These are phyloP conservation scores for Drosophila malerkotliana DNA, from an alignment of 1,140 invertebrate species.

Conservation along the genomic window DNA sequence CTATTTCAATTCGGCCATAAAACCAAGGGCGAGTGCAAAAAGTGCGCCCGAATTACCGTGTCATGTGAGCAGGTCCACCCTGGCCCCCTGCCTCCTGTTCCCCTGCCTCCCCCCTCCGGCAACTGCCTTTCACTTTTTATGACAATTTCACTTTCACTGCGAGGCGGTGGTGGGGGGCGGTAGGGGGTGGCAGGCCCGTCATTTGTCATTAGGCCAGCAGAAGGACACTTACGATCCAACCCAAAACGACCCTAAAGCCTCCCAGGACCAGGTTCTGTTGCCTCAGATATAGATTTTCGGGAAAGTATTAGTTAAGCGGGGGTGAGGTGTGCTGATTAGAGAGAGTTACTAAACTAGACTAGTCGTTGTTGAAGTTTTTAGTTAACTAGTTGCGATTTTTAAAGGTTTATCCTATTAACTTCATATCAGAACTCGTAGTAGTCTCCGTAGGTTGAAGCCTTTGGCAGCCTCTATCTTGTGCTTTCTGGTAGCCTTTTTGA, in stretches of 20 bases:
- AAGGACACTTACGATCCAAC: constrained; percentile 59
- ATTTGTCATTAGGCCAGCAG: constrained; percentile 64
- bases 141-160: constrained; percentile 73
- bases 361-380: no score
- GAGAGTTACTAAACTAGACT: no score
- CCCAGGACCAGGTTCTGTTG: constrained; percentile 65
- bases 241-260: constrained; percentile 73
- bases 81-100: no score
- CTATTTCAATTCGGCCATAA: constrained; percentile 79
- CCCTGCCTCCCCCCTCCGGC: constrained; percentile 38
- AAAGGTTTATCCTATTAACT: no score
- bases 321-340: no score
- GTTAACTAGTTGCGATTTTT: no score
- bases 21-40: constrained; percentile 65
- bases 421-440: no score
- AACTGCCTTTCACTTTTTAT: constrained; percentile 76
- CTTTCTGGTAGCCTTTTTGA: no score
- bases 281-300: constrained; percentile 76
- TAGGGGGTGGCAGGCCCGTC: no score
- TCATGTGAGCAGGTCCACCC: constrained; percentile 52
- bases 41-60: constrained; percentile 78
- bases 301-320: no score
- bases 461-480: no score
- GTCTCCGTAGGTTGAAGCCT: no score
- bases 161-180: constrained; percentile 1